Evolutionary conservation across 2,113 vertebrate species (phyloP), one percentile per base, ranked within the genome.

Genomic region (Toxotes jaculatrix): DNA sequence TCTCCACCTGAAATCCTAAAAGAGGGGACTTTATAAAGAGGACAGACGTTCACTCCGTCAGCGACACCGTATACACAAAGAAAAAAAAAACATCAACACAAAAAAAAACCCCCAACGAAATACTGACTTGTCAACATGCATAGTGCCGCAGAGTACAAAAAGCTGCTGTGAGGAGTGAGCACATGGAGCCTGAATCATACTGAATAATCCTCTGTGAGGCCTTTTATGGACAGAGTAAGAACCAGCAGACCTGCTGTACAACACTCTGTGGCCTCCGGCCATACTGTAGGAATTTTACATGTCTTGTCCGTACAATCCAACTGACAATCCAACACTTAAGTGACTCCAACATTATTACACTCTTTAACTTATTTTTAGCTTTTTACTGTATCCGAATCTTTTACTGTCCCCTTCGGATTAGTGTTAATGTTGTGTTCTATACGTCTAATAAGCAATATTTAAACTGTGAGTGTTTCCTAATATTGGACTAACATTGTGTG

Each of bases 11-110:
- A 81, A 42, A 64, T 67, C 51, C 55, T 77, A 31, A 92, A 91
- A 38, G 80, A 91, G 38, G 49, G 3, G 47, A 94, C 77, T 70
- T 55, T 91, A 2, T 91, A 60, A 85, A 64, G 72, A 80, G 19
- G 38, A 53, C 7, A 4, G 59, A n/a, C 9, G 5, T 66, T 43
- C 6, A 42, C 38, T 42, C 4, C 43, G 32, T n/a, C 16, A 31
- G 11, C 40, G 5, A 70, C 31, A 62, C 19, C 6, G 42, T 7
- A 21, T 19, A 56, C 17, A 34, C 8, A 65, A 27, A 17, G 19
- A 65, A 70, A 62, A 0, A 61, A 27, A 27, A 27, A 27, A 27
- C 27, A 27, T 27, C 27, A 27, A 27, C 27, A 27, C 27, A 27
- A 27, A 27, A 27, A 27, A 27, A 27, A 27, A 1, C 27, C 27